Evolutionary conservation across 2,797 vertebrate genomes (phyloP).

Genomic region (Acropternis orthonyx): DNA sequence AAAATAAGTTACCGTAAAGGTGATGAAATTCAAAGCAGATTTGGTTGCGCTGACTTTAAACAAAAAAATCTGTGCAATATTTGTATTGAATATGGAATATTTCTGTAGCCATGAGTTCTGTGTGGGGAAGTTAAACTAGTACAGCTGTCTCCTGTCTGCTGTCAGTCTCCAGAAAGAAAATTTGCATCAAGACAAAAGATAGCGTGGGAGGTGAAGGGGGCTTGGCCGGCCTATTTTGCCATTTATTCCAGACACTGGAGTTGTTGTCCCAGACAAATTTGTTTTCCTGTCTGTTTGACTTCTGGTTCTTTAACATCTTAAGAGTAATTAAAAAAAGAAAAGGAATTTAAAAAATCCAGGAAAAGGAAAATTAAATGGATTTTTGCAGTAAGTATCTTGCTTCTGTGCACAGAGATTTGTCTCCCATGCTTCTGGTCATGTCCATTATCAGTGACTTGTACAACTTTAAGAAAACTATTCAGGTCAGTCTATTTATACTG

Average conservation of each 20-base stretch:
- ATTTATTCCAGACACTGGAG: background rate
- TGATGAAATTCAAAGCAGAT: background rate
- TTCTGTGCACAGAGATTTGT: background rate
- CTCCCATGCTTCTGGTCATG: background rate
- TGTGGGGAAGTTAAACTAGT: background rate
- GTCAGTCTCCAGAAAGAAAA: background rate
- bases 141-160: background rate
- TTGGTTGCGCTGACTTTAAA: background rate
- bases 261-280: conserved; percentile 41
- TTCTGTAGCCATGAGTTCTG: background rate
- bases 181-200: background rate
- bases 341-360: background rate
- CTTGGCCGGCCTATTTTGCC: conserved; percentile 42
- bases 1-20: background rate
- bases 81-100: background rate
- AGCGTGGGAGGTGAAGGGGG: background rate
- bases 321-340: background rate
- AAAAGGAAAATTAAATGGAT: background rate
- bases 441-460: background rate
- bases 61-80: background rate
- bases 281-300: conserved; percentile 32
- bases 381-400: background rate
- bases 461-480: background rate
- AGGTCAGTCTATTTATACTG: background rate
- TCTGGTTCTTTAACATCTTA: background rate